Evolutionary conservation across 2,113 vertebrate genomes (phyloP), one percentile per base, ranked within the genome.

Genomic region (Gallinago media): DNA sequence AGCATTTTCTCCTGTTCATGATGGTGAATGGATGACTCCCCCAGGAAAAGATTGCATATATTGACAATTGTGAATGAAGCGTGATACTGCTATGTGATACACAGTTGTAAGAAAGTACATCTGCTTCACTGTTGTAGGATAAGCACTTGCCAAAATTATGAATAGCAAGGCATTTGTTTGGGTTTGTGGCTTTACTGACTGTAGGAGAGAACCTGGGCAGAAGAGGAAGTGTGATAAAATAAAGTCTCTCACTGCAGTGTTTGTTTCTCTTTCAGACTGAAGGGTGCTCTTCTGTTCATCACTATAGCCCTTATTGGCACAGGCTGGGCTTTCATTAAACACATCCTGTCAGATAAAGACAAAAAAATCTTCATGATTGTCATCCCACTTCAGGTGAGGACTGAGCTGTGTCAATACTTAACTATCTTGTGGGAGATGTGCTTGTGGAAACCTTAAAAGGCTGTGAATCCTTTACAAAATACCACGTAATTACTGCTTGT

Each of bases 301-400:
- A 99, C 98, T 74, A 99, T 98, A 0, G 98, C 98, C 5, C 98
- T 99, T 81, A 99, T 99, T 17, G 98, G 99, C 70, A 99, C 99
- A 1, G 99, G 99, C 97, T 99, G 98, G 99, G 99, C 99, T 27
- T 99, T 99, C 92, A 98, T 99, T 50, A 99, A 99, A 85, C 98
- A 99, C 96, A 99, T 99, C 94, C 98, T 99, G 31, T 99, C 98
- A 3, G 98, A 98, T 79, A 99, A 99, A 92, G 98, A 99, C 97
- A 99, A 99, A 92, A 99, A 99, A 96, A 99, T 99, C 76, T 99
- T 99, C 97, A 99, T 99, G 99, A 99, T 99, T 13, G 99, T 99
- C 91, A 99, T 99, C 91, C 99, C 99, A 0, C 98, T 99, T 36
- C 99, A 99, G 99, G 99, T 99, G 91, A 95, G 81, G 47, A 34